Base-by-base conservation (phyloP, 2,797 vertebrate species). In the Trematomus bernacchii region DNA sequence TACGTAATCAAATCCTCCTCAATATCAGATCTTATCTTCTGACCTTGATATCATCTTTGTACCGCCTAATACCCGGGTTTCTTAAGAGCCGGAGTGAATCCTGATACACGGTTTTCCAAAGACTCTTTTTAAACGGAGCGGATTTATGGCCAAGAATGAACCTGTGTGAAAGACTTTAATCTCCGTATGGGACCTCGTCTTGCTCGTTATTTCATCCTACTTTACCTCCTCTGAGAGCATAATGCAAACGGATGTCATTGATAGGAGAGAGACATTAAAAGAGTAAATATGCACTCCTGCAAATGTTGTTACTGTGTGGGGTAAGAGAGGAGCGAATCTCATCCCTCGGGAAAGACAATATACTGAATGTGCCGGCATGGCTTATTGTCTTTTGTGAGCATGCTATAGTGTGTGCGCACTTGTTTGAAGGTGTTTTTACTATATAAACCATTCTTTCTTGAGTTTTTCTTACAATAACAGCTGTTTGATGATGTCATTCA, bases 261-360 rank as follows among this genome's bases (percentile, higher is more conserved):
- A 88, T 85, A 73, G 73, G 70, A 73, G 73, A 84, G 67, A 75
- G 76, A 74, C 70, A 8, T 8, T 79, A 37, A 37, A 37, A 77
- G 83, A 78, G 85, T 91, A 91, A 93, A 93, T 87, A 92, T 85
- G 85, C 89, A 80, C 73, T 85, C 73, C 69, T 72, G 78, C 77
- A 33, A 71, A 85, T 89, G 79, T 82, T 52, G 78, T 23, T 80
- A 86, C 80, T 87, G 88, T 43, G 27, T 19, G 66, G 73, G 58
- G 67, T 78, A 64, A 40, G 67, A 66, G 73, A 69, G 21, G 55
- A 19, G 55, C 15, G 57, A 48, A 63, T 69, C 52, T 66, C 67
- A 72, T 64, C 48, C 53, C 3, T 1, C 3, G 8, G 19, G 52
- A 53, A 72, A 68, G 77, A 40, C 60, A 51, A 47, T 4, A 16